Evolutionary conservation across 2,888 invertebrate genomes (phyloP).

Genomic region (Drosophila basisetae): DNA sequence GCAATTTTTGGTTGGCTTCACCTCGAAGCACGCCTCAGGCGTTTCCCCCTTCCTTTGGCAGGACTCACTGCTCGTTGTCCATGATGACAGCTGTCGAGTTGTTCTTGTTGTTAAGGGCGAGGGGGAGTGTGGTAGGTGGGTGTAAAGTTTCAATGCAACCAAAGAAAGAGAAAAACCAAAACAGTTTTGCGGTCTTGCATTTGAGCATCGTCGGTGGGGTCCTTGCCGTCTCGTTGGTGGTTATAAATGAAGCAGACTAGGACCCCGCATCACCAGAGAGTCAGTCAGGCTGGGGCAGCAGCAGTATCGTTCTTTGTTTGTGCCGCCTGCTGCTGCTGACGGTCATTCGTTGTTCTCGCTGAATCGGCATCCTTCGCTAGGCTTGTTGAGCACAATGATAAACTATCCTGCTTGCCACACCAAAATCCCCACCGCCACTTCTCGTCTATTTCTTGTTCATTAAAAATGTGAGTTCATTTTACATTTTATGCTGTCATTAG

Average conservation of each 20-base stretch:
- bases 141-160: constrained; percentile 51
- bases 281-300: constrained; percentile 11
- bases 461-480: constrained; percentile 49
- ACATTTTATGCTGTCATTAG: constrained; percentile 64
- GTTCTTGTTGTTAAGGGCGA: constrained; percentile 16
- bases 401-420: constrained; percentile 52
- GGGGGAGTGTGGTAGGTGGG: constrained; percentile 18
- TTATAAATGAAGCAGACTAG: constrained; percentile 60
- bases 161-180: constrained; percentile 64
- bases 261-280: constrained; percentile 21
- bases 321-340: constrained; percentile 21
- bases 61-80: constrained; percentile 41
- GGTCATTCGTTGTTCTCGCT: constrained; percentile 59
- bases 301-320: neutral
- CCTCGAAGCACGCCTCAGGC: constrained; percentile 11
- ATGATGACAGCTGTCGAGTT: constrained; percentile 70
- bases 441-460: constrained; percentile 12
- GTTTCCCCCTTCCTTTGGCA: neutral
- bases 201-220: constrained; percentile 57
- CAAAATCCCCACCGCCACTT: neutral
- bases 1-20: constrained; percentile 60
- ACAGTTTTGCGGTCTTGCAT: constrained; percentile 78
- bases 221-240: constrained; percentile 64
- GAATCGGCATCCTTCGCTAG: constrained; percentile 61
- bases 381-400: constrained; percentile 69